phyloP scores from a whole-genome alignment of 2,888 invertebrate species.

The Dryobotodes eremita region DNA sequence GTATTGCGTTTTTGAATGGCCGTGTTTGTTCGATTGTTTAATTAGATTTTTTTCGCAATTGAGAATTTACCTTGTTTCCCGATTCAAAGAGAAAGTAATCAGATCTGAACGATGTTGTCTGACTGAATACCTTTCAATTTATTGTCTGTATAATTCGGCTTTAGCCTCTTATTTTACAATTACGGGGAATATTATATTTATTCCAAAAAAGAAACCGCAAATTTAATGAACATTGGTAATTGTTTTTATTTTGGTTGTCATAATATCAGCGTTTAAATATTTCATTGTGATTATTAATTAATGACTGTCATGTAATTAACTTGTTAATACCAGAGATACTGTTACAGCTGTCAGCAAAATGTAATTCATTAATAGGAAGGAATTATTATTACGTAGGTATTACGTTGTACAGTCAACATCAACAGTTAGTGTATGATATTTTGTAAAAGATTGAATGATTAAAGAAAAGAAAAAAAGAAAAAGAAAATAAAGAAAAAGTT shows the following conservation, averaged over 20 bases:
- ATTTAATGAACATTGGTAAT: neutral
- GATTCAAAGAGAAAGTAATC: slow-evolving; percentile 57
- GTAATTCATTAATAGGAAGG: slow-evolving; percentile 2
- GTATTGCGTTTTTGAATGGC: slow-evolving; percentile 62
- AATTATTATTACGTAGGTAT: slow-evolving; percentile 13
- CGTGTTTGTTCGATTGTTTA: slow-evolving; percentile 58
- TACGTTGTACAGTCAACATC: neutral
- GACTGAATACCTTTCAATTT: slow-evolving; percentile 16
- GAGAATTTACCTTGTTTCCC: slow-evolving; percentile 48
- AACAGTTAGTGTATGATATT: neutral
- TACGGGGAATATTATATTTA: neutral
- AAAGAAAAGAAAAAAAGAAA: too few species aligned
- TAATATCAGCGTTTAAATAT: slow-evolving; percentile 28
- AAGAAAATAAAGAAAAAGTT: too few species aligned
- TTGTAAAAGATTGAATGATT: neutral
- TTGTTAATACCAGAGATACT: slow-evolving; percentile 17
- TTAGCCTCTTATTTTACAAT: neutral
- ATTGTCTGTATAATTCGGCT: slow-evolving; percentile 16
- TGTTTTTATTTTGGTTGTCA: slow-evolving; percentile 10
- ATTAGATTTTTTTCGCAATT: slow-evolving; percentile 56
- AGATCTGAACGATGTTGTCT: slow-evolving; percentile 48
- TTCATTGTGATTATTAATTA: slow-evolving; percentile 15
- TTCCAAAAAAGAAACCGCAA: neutral
- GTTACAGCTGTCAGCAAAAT: slow-evolving; percentile 26
- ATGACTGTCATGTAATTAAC: slow-evolving; percentile 46